Percentiles rank a stretch among this genome's conserved stretches.
Evolutionary conservation across 2,113 vertebrate genomes (phyloP).

Genomic region (Leucosticte australis): DNA sequence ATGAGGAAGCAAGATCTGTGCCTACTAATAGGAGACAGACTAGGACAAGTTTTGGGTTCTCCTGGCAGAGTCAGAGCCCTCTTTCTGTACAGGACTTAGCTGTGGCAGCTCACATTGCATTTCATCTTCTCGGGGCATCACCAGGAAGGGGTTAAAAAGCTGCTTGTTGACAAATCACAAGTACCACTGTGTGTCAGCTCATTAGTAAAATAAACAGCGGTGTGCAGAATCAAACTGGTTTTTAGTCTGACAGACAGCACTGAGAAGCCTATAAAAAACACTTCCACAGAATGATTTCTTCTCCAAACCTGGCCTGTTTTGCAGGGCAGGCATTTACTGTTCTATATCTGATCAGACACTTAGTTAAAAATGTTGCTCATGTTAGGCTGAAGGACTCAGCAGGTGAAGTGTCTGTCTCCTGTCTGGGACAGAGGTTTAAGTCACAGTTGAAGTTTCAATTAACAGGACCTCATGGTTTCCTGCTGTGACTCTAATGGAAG

Average conservation of each 20-base stretch:
- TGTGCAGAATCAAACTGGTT: neutral
- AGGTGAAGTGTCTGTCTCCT: conserved; percentile 23
- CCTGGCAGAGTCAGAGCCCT: neutral
- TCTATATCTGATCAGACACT: neutral
- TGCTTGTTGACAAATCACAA: neutral
- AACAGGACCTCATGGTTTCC: conserved; percentile 41
- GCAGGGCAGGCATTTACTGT: neutral
- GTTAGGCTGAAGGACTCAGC: neutral
- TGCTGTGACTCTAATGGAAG: conserved; percentile 56
- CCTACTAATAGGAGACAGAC: neutral
- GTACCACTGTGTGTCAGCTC: neutral
- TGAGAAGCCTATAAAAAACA: neutral
- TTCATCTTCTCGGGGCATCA: neutral
- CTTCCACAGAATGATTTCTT: neutral
- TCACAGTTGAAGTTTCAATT: conserved; percentile 56
- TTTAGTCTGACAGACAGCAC: neutral
- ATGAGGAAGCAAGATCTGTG: neutral
- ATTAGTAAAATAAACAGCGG: neutral
- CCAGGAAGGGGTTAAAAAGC: neutral
- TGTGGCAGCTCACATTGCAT: neutral
- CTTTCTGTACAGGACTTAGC: neutral
- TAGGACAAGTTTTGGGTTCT: neutral
- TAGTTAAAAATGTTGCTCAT: neutral
- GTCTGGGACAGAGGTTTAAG: conserved; percentile 37
- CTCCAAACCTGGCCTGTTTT: neutral